phyloP scores from a whole-genome alignment of 2,797 vertebrate genomes.

The Buphagus erythrorhynchus region DNA sequence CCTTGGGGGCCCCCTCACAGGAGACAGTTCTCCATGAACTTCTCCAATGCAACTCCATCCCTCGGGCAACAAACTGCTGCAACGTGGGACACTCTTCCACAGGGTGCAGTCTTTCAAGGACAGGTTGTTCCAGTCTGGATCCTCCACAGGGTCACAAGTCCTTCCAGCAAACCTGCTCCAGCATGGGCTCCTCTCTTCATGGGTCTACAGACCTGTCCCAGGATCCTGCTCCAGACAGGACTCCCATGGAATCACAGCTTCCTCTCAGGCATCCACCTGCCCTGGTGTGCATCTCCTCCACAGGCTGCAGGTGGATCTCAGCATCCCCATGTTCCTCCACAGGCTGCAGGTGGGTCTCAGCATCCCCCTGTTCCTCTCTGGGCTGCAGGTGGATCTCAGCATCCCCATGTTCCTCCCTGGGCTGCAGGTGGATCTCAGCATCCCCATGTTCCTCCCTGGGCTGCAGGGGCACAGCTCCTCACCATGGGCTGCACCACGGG shows the following conservation, averaged over 20 bases:
- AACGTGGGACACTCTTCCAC: rapidly evolving
- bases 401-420: rapidly evolving
- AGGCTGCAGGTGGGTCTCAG: too few relatives aligned
- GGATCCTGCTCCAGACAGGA: background rate
- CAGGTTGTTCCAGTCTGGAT: rapidly evolving
- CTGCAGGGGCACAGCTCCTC: too few relatives aligned
- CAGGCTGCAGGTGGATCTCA: background rate
- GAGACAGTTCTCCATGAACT: background rate
- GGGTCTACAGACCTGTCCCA: background rate
- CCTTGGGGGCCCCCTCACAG: too few relatives aligned
- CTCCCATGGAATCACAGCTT: background rate
- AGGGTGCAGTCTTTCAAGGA: background rate
- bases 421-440: background rate
- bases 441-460: rapidly evolving
- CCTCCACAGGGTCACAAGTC: background rate
- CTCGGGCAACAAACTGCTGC: rapidly evolving
- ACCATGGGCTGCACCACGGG: too few relatives aligned
- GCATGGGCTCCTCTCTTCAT: background rate
- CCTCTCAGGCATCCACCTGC: background rate
- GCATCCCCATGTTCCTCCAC: rapidly evolving
- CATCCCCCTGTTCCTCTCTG: rapidly evolving
- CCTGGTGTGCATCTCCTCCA: rapidly evolving
- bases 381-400: too few relatives aligned
- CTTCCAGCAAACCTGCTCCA: background rate
- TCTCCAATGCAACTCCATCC: rapidly evolving